Conservation (phyloP, 2,888 invertebrate species). For the Mythimna albipuncta region DNA sequence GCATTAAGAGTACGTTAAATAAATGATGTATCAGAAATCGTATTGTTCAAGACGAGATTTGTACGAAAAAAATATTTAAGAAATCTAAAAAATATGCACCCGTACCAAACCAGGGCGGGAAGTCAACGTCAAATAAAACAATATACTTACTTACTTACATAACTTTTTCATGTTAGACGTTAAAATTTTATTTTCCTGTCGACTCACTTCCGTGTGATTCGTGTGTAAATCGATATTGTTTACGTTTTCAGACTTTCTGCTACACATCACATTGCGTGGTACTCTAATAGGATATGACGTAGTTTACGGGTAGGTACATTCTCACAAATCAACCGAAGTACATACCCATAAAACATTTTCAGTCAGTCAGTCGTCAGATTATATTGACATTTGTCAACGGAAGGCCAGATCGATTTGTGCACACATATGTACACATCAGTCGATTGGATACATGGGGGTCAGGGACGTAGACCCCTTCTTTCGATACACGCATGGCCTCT, state of each 20-base stretch:
- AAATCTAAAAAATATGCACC: too few relatives aligned
- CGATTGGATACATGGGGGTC: conserved; percentile 1
- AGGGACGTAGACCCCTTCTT: conserved; percentile 1
- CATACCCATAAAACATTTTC: not conserved
- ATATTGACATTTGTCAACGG: not conserved
- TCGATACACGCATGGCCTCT: not conserved
- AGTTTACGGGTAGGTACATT: conserved; percentile 27
- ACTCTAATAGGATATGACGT: conserved; percentile 34
- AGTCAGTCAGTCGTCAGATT: not conserved
- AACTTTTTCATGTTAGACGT: not conserved
- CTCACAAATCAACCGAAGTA: conserved; percentile 5
- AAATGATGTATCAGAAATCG: not conserved
- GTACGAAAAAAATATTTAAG: too few relatives aligned
- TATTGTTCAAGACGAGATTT: too few relatives aligned
- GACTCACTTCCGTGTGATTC: conserved; percentile 4
- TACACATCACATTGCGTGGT: conserved; percentile 40
- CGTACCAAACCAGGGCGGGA: too few relatives aligned
- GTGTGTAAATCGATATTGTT: conserved; percentile 28
- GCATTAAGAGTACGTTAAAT: too few relatives aligned
- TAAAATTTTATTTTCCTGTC: not conserved
- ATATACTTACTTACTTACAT: not conserved
- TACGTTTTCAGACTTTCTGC: conserved; percentile 43
- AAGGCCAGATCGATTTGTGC: not conserved
- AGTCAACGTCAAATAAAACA: not conserved
- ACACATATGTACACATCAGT: not conserved